phyloP scores from a whole-genome alignment of 2,888 invertebrate species.

The Punctoribates punctum region DNA sequence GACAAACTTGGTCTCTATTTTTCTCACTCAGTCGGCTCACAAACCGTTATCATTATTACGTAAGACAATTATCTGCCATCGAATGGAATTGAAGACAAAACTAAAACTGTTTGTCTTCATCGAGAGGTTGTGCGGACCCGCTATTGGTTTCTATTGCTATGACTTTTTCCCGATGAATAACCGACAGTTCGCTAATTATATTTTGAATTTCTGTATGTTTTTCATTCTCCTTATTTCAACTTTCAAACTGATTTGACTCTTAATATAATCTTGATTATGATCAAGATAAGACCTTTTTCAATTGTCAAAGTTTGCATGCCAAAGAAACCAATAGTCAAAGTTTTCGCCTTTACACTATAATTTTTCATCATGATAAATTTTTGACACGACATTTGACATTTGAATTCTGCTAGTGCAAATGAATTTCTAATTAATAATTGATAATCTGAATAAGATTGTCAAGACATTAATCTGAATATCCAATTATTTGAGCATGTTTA shows the following conservation, averaged over 20 bases:
- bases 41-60: background rate
- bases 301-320: no score
- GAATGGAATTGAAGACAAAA: background rate
- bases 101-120: background rate
- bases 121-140: background rate
- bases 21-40: background rate
- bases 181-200: background rate
- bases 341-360: no score
- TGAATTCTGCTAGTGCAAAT: no score
- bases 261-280: no score
- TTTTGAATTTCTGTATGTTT: background rate
- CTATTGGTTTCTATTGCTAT: background rate
- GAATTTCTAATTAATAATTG: no score
- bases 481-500: no score
- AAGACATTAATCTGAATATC: no score
- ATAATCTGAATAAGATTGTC: no score
- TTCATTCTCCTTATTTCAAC: background rate
- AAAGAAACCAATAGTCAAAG: no score
- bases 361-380: no score
- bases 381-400: no score
- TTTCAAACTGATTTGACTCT: background rate
- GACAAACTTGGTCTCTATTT: background rate
- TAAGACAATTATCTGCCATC: background rate
- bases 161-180: conserved; percentile 1
- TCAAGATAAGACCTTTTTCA: no score